Evolutionary conservation across 2,888 invertebrate species (phyloP), one percentile per base, ranked within the genome.

Genomic region (Serrognathus titanus): DNA sequence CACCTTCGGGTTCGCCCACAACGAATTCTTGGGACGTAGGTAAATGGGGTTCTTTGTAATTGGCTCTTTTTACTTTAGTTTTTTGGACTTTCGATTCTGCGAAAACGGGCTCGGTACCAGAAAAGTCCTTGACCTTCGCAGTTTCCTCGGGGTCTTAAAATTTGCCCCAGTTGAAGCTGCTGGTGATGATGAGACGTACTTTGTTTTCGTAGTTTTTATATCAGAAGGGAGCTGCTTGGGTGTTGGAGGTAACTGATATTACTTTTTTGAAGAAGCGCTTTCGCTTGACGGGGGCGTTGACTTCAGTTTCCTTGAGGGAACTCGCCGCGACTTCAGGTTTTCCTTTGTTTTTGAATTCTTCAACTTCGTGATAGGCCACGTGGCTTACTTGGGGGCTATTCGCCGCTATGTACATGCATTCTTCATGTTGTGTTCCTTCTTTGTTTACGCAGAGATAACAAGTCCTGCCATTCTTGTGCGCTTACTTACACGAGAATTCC

Each of bases 401-500:
- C 66, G 86, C 86, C 1, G 87, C 86, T 7, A 88, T 82, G 74
- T 84, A 90, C 85, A 89, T 88, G 70, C 90, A 90, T 73, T 90
- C 90, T 74, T 90, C 90, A 67, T 89, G 85, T 72, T 87, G 85
- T 49, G 85, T 79, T 1, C 89, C 89, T 49, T 83, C 81, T 63
- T 85, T 81, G 67, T 89, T 88, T 3, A 84, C 76, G 71, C 90
- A 90, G 64, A 86, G 82, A 71, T 84, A 90, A 70, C 90, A 90
- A 0, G 88, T 89, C 87, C 90, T 88, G 40, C 87, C 86, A 63
- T 88, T 86, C 68, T 86, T 87, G 60, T 83, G 81, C 0, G 87
- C 82, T 72, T 87, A 87, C 68, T 87, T 86, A 71, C 90, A 90
- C 7, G 85, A 83, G 66, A 90, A 89, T 66, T 88, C 87, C n/a